These are phyloP conservation scores for Cichladusa arquata DNA, from an alignment of 2,113 vertebrate genomes.

Conservation along the genomic window DNA sequence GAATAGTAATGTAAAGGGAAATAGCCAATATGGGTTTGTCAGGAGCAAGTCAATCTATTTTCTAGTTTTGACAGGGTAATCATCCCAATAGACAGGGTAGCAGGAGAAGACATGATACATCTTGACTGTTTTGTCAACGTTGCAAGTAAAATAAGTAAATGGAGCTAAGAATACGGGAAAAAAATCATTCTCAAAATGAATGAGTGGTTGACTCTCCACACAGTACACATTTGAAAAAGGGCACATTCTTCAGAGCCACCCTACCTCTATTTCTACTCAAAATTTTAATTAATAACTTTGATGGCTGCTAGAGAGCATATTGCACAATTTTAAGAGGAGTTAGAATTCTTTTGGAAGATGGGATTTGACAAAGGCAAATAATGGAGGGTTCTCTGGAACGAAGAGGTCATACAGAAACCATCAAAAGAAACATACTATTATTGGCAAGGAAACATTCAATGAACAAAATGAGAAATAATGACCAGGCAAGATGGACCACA, in stretches of 20 bases:
- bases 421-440: rapidly evolving
- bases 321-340: background rate
- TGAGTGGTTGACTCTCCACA: background rate
- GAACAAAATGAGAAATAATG: background rate
- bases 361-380: background rate
- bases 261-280: background rate
- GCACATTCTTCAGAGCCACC: background rate
- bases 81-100: background rate
- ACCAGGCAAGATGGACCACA: background rate
- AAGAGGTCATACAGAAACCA: background rate
- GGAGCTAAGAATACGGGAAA: background rate
- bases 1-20: background rate
- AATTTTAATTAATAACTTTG: background rate
- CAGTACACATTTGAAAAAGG: background rate
- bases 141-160: background rate
- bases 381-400: background rate
- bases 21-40: background rate
- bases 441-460: background rate
- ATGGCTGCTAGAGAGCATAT: background rate
- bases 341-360: background rate
- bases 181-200: background rate
- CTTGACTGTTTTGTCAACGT: background rate
- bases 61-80: background rate
- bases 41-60: background rate
- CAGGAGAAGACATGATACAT: background rate